Base-by-base conservation (phyloP, 2,797 vertebrate species). In the Salmo trutta region DNA sequence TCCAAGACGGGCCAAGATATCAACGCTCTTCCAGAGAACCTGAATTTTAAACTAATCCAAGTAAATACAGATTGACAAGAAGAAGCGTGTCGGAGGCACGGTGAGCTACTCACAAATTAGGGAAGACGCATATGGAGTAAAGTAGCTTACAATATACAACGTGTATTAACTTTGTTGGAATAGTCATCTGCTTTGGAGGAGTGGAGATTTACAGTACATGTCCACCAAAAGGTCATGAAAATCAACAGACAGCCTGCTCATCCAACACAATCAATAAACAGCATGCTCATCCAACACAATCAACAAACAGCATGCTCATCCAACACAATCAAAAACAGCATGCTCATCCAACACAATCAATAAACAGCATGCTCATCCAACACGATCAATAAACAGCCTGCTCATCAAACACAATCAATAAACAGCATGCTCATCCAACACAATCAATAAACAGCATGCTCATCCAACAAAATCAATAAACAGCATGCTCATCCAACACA, bases 1-100 rank as follows among this genome's bases (percentile, higher is more conserved):
- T 33, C 74, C 29, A 29, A 76, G 53, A 77, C 21, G 16, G n/a
- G 67, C 73, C 76, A 74, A 85, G 76, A 84, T 79, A 79, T 85
- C 83, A 75, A 84, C 78, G 56, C 79, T 72, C 12, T 24, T 59
- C 75, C 41, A 71, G 81, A 78, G 68, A 74, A 52, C 31, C 70
- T 47, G 75, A 76, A 29, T 24, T 27, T 81, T 70, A 67, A 74
- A 75, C 47, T 74, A 79, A 73, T 47, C 59, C 27, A 51, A 70
- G 74, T 82, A 76, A 83, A 88, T 83, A 81, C 81, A 82, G 78
- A 88, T 31, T 41, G 82, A 82, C 77, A 74, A 73, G 53, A 53
- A 17, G 14, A 36, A 41, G 24, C 5, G 31, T 14, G 0, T 4
- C 5, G 19, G 15, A 29, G 41, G n/a, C 19, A 21, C 5, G 3